Evolutionary conservation across 2,888 invertebrate species (phyloP).

Genomic region (Nematopogon swammerdamellus): DNA sequence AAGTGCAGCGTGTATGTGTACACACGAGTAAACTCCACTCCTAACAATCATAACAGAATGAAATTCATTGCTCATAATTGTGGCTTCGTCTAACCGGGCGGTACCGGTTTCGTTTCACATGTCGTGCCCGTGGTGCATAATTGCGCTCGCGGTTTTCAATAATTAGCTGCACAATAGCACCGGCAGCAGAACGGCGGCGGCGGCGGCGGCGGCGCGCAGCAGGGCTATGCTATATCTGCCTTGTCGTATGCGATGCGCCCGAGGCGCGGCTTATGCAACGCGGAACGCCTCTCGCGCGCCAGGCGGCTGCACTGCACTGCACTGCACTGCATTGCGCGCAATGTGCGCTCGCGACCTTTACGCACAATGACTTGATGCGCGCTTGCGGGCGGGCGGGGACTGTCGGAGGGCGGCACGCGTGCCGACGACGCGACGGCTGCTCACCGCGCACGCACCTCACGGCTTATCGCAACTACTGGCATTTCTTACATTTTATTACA

Average conservation of each 20-base stretch:
- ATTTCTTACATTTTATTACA: too few relatives aligned
- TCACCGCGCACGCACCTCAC: background rate
- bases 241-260: background rate
- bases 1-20: too few relatives aligned
- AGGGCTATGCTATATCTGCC: too few relatives aligned
- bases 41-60: constrained; percentile 23
- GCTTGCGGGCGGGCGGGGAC: constrained; percentile 31
- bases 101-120: constrained; percentile 11
- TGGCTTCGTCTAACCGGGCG: constrained; percentile 16
- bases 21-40: too few relatives aligned
- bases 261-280: background rate
- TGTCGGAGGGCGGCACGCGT: too few relatives aligned
- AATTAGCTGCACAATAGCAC: constrained; percentile 19
- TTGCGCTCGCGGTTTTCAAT: constrained; percentile 23
- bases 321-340: too few relatives aligned
- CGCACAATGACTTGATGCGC: constrained; percentile 33
- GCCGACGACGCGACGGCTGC: too few relatives aligned
- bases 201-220: background rate
- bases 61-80: constrained; percentile 23
- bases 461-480: too few relatives aligned
- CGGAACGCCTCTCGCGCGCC: background rate
- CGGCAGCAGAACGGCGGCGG: background rate
- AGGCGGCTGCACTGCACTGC: background rate
- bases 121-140: constrained; percentile 18
- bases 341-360: constrained; percentile 52